phyloP scores from a whole-genome alignment of 1,140 invertebrate species.

The Berghia stephanieae region DNA sequence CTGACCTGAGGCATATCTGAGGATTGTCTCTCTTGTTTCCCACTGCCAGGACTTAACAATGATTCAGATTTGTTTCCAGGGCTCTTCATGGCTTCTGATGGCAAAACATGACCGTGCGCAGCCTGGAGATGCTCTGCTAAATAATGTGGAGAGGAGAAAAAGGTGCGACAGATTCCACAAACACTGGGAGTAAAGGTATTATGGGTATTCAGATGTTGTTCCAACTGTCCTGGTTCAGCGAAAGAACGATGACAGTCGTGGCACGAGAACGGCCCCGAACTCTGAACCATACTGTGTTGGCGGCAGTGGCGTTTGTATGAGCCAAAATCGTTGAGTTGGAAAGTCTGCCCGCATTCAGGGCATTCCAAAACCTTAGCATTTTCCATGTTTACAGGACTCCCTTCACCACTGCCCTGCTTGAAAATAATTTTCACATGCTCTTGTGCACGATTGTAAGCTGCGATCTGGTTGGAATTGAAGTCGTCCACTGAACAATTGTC shows the following conservation, averaged over 20 bases:
- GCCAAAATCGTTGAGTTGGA: conserved; percentile 63
- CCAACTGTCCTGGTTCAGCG: conserved; percentile 39
- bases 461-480: too few relatives aligned
- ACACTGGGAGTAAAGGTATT: conserved; percentile 36
- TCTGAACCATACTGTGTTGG: conserved; percentile 45
- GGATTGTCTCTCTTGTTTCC: background rate
- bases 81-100: background rate
- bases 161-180: conserved; percentile 22
- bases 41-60: background rate
- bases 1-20: background rate
- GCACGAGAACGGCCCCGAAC: conserved; percentile 42
- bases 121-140: conserved; percentile 30
- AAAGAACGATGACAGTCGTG: conserved; percentile 42
- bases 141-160: conserved; percentile 20
- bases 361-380: conserved; percentile 56
- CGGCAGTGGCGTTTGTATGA: conserved; percentile 62
- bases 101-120: conserved; percentile 22
- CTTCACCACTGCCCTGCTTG: background rate
- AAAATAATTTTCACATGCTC: too few relatives aligned
- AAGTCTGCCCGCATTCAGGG: conserved; percentile 56
- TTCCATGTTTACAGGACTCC: conserved; percentile 3
- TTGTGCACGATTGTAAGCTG: too few relatives aligned
- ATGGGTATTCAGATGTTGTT: conserved; percentile 39
- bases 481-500: too few relatives aligned
- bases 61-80: background rate